A percentile compares a stretch with the other conserved stretches of the same genome.
These are phyloP conservation scores for Halichondria panicea DNA, from an alignment of 37 sponge, comb jelly and placozoan species.

Conservation along the genomic window DNA sequence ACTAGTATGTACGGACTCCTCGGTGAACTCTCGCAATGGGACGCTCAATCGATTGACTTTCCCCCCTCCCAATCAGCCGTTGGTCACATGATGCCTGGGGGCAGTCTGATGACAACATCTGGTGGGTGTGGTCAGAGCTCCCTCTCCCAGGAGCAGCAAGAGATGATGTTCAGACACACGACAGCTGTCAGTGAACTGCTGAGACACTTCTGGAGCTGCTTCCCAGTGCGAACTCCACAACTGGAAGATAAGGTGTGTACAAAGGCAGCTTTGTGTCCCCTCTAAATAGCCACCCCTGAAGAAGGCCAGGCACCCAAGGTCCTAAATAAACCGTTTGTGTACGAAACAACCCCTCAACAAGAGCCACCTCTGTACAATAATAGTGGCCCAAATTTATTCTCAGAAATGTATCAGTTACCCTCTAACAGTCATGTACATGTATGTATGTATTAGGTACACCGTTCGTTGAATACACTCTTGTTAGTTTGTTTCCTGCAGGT, in stretches of 20 bases:
- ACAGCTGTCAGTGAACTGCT: slow-evolving; percentile 76
- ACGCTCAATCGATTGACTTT: slow-evolving; percentile 8
- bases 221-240: slow-evolving; percentile 61
- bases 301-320: neutral
- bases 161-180: slow-evolving; percentile 57
- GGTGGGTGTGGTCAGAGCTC: slow-evolving; percentile 10
- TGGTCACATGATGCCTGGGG: slow-evolving; percentile 43
- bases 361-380: neutral
- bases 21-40: too few relatives aligned
- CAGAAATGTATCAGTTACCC: neutral
- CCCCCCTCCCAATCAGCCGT: slow-evolving; percentile 32
- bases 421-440: neutral
- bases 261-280: neutral
- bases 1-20: neutral
- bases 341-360: too few relatives aligned
- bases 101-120: slow-evolving; percentile 17
- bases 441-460: neutral
- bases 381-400: neutral
- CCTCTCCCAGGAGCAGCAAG: slow-evolving; percentile 1
- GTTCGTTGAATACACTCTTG: neutral
- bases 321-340: too few relatives aligned
- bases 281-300: neutral
- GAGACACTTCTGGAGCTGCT: slow-evolving; percentile 92
- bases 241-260: slow-evolving; percentile 76
- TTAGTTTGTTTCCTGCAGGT: neutral